phyloP scores from a whole-genome alignment of 2,113 vertebrate species.

The Agapornis roseicollis region DNA sequence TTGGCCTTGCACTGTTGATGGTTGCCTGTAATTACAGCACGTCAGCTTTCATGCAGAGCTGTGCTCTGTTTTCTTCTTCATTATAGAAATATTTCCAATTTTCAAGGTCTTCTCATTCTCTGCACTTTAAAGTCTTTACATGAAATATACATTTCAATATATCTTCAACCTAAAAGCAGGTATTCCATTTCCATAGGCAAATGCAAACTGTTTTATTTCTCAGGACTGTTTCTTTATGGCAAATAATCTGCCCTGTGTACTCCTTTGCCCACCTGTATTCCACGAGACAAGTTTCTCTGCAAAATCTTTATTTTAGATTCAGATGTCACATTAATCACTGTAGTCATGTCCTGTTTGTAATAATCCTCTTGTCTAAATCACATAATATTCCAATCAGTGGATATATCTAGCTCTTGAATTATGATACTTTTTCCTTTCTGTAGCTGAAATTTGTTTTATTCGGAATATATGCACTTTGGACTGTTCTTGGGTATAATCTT shows the following conservation, averaged over 20 bases:
- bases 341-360: neutral
- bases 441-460: neutral
- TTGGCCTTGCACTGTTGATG: neutral
- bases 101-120: neutral
- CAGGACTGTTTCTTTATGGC: neutral
- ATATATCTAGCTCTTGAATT: neutral
- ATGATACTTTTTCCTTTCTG: neutral
- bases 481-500: neutral
- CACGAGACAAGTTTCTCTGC: neutral
- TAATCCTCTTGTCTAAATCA: slow-evolving; percentile 10
- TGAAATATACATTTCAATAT: neutral
- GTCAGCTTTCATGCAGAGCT: neutral
- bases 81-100: neutral
- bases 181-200: neutral
- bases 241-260: neutral
- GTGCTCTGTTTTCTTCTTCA: neutral
- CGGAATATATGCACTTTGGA: rapidly evolving
- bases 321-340: slow-evolving; percentile 4
- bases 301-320: slow-evolving; percentile 14
- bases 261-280: neutral
- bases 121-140: neutral
- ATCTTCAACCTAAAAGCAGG: neutral
- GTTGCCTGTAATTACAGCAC: neutral
- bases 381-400: neutral
- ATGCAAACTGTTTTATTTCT: neutral